Evolutionary conservation across 2,113 vertebrate species (phyloP), one percentile per base, ranked within the genome.

Genomic region (Otocyon megalotis): DNA sequence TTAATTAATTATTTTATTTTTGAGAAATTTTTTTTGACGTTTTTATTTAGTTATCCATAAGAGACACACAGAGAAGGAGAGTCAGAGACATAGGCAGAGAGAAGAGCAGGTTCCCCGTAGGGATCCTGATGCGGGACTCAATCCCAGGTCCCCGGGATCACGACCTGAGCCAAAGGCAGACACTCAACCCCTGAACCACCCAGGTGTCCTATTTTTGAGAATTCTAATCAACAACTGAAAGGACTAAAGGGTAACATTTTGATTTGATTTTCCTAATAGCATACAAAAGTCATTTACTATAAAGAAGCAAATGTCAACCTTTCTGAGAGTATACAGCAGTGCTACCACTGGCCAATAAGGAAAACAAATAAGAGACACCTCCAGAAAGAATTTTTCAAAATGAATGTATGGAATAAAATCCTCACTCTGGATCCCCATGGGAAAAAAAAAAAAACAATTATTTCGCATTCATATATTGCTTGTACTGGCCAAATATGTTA

Each of bases 231-330:
- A 94, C 74, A 88, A 85, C 53, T 82, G 35, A 35, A 77, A 88
- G 24, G 37, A 43, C 26, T 63, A 48, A 72, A 74, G 19, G 30
- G 37, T 65, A 93, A n/a, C 26, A 9, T 72, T 95, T 79, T 93
- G 10, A 72, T 95, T 82, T 93, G 13, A 65, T 96, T 97, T 96
- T 94, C 65, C 37, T 62, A 37, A 50, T 26, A 69, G 13, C 56
- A 87, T 69, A 26, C 13, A 71, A 79, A 82, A 43, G 72, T 1
- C 2, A 5, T 37, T 84, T 30, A 28, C 30, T 60, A 11, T 60
- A n/a, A 85, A 35, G 28, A 83, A 93, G 79, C 5, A 76, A 28
- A 3, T 54, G 32, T 76, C 80, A 65, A 20, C 20, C 20, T 77
- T 96, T 92, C 35, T 80, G 28, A 93, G 74, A 28, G 11, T 50